These are phyloP conservation scores for Cynoglossus semilaevis DNA, from an alignment of 2,113 vertebrate species.

Conservation along the genomic window DNA sequence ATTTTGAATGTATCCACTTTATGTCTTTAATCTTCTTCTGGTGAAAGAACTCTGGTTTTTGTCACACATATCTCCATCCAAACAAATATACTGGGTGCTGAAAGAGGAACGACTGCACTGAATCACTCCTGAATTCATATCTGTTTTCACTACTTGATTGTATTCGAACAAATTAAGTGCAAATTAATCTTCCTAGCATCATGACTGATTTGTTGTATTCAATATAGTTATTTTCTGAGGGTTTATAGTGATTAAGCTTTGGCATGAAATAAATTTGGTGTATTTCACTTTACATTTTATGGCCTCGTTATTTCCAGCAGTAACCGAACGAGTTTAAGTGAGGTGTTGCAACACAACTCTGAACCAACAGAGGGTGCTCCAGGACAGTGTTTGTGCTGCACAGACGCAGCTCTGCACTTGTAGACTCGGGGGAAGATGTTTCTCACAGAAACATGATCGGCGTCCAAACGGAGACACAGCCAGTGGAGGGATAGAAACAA, in stretches of 20 bases:
- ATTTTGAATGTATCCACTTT: constrained; percentile 62
- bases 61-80: constrained; percentile 21
- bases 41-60: constrained; percentile 14
- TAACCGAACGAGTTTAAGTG: neutral
- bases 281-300: constrained; percentile 23
- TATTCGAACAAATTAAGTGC: constrained; percentile 35
- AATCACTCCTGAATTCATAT: constrained; percentile 49
- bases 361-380: constrained; percentile 64
- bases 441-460: neutral
- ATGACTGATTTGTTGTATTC: constrained; percentile 58
- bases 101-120: constrained; percentile 27
- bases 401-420: neutral
- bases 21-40: constrained; percentile 29
- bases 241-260: constrained; percentile 56
- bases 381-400: constrained; percentile 26
- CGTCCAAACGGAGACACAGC: no score
- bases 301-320: neutral
- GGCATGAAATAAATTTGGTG: constrained; percentile 76
- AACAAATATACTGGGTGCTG: constrained; percentile 21
- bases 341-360: neutral
- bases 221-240: constrained; percentile 47
- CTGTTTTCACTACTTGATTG: constrained; percentile 30
- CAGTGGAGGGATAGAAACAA: no score
- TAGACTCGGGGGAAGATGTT: neutral
- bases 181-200: constrained; percentile 38